phyloP scores from a whole-genome alignment of 2,888 invertebrate species.

The Biston betularia region DNA sequence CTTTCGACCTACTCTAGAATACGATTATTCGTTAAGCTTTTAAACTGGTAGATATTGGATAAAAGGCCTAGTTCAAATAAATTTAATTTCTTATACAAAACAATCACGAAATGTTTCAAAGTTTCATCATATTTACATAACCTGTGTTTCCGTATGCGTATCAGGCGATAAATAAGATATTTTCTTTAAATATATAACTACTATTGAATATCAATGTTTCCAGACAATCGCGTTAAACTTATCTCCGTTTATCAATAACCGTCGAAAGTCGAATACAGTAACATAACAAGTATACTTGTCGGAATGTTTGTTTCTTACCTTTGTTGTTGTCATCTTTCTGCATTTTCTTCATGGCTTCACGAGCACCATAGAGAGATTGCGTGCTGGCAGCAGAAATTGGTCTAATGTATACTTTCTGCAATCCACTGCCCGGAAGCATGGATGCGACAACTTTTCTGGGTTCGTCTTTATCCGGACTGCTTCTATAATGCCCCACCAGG shows the following conservation, averaged over 20 bases:
- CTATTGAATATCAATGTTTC: background rate
- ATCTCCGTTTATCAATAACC: constrained; percentile 8
- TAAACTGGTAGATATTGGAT: constrained; percentile 19
- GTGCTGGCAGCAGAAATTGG: constrained; percentile 65
- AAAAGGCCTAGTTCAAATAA: background rate
- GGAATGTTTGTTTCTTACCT: constrained; percentile 53
- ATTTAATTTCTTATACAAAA: background rate
- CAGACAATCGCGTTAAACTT: constrained; percentile 6
- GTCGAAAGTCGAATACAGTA: background rate
- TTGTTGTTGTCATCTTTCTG: constrained; percentile 63
- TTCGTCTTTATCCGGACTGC: constrained; percentile 69
- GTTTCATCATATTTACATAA: background rate
- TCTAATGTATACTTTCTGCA: constrained; percentile 73
- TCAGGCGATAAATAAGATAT: background rate
- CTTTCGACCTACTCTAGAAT: constrained; percentile 31
- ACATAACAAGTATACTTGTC: constrained; percentile 9
- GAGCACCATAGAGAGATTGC: constrained; percentile 62
- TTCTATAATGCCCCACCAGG: constrained; percentile 60
- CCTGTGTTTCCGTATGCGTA: background rate
- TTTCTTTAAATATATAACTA: background rate
- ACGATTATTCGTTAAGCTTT: constrained; percentile 38
- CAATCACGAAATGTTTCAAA: constrained; percentile 2
- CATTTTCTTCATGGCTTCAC: constrained; percentile 64
- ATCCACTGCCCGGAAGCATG: constrained; percentile 76
- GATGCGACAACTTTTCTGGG: constrained; percentile 74